Conservation (phyloP, 2,113 vertebrate genomes). For the Siniperca knerii region DNA sequence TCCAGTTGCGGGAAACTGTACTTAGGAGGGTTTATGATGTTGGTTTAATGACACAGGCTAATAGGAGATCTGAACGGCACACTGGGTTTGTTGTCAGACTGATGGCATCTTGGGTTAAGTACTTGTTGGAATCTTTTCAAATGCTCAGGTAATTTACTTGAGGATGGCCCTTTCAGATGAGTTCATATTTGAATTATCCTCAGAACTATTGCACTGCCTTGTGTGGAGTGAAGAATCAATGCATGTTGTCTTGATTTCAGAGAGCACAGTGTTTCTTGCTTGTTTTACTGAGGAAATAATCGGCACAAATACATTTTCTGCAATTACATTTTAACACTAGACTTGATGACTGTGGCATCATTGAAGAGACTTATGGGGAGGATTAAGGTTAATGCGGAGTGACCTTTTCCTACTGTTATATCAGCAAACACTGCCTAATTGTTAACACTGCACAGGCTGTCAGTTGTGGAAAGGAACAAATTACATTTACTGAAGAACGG, state of each 20-base stretch:
- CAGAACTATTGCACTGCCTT: background rate
- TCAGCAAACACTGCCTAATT: constrained; percentile 27
- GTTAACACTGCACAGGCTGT: background rate
- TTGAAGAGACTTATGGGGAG: constrained; percentile 13
- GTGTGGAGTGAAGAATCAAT: constrained; percentile 5
- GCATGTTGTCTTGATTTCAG: constrained; percentile 12
- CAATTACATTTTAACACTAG: constrained; percentile 33
- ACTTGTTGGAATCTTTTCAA: constrained; percentile 28
- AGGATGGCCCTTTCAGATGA: constrained; percentile 16
- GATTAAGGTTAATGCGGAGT: constrained; percentile 17
- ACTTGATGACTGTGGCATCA: constrained; percentile 23
- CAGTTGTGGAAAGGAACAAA: background rate
- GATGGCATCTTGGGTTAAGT: constrained; percentile 46
- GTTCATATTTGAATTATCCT: constrained; percentile 39
- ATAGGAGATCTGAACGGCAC: constrained; percentile 30
- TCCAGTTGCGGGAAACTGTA: constrained; percentile 36
- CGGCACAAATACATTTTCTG: constrained; percentile 22
- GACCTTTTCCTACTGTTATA: constrained; percentile 39
- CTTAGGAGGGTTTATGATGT: constrained; percentile 54
- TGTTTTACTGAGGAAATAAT: constrained; percentile 28
- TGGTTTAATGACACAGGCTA: constrained; percentile 47
- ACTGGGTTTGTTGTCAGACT: constrained; percentile 38
- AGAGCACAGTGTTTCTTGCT: constrained; percentile 13
- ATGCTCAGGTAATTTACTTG: constrained; percentile 37
- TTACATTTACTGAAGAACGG: background rate